Evolutionary conservation across 1,140 invertebrate genomes (phyloP), one percentile per base, ranked within the genome.

Genomic region (Saccostrea cuccullata): DNA sequence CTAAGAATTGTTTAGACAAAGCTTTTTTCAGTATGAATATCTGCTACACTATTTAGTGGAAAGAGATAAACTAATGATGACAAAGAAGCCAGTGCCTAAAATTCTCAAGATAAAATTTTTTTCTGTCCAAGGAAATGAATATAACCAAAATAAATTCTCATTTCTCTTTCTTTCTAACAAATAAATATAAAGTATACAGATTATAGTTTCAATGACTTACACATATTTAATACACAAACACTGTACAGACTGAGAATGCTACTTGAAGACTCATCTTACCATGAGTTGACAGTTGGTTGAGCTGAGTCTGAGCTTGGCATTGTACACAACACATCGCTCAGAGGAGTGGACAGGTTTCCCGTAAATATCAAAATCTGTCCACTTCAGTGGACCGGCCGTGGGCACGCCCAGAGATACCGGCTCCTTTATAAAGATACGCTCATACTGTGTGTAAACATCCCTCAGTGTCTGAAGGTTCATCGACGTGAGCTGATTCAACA

Each of bases 301-400:
- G n/a, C 90, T 91, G 17, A 86, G 85, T 47, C 88, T 91, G 36
- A 93, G 82, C 84, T 93, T 94, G 11, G 93, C 93, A 90, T 93
- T 93, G 84, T 94, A 94, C 2, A 94, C 93, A 17, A 94, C 90
- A 87, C 93, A 93, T 60, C 91, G 88, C 55, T 93, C 93, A 20
- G 93, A 94, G 12, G 91, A 91, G 86, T 93, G 93, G 9, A 94
- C 73, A 13, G 93, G 93, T 88, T 94, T 92, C 0, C 92, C 91
- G 86, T 93, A 93, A 12, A 94, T 92, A 86, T 94, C 92, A 89
- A 94, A 93, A 86, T 93, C 93, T 23, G 86, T 67, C 93, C 93
- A 94, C 87, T 94, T 94, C 1, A 94, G 55, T 1, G 91, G 90
- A 3, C 91, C 91, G 5, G 88, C 87, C 55, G 88, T 70, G 87